Base-by-base conservation (phyloP, 2,797 vertebrate genomes). In the Paguma larvata region DNA sequence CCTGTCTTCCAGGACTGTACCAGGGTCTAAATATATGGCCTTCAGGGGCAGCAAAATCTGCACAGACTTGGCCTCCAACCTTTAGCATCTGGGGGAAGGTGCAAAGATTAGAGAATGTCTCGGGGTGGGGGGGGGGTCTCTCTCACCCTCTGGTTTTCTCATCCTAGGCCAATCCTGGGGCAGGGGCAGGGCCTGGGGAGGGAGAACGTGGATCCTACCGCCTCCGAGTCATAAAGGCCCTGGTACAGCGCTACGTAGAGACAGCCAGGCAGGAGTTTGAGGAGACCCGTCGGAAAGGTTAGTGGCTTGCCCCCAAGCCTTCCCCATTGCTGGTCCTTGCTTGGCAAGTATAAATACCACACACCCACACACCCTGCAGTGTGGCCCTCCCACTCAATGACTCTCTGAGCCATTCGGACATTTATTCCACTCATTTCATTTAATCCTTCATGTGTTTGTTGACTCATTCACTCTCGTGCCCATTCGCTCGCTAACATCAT, bases 181-280 rank as follows among this genome's bases (percentile, higher is more conserved):
- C 44, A 73, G 85, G 79, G 9, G 63, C 62, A 59, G 85, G 44
- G 27, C 38, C 85, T 3, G 51, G 56, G 18, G 98, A 99, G 38
- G 98, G 89, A 63, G 95, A 97, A 1, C 23, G 96, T 14, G 32
- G 98, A 11, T 98, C 99, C 6, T 99, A 99, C 95, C 98, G 98
- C 62, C 99, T 99, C 96, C 99, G 99, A 63, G 99, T 99, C 97
- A 99, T 99, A 95, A 98, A 98, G 73, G 99, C 99, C 46, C 98
- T 99, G 98, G 99, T 99, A 30, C 99, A 99, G 92, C 99, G 99
- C 38, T 99, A 99, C 98, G 99, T 99, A 3, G 99, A 99, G 92
- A 99, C 99, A 0, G 99, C 99, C 72, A 95, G 98, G 84, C 98
- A 99, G 18, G 99, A 99, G 98, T 99, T 99, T 5, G 99, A 99